phyloP scores from a whole-genome alignment of 2,113 vertebrate species.

The Neomonachus schauinslandi region DNA sequence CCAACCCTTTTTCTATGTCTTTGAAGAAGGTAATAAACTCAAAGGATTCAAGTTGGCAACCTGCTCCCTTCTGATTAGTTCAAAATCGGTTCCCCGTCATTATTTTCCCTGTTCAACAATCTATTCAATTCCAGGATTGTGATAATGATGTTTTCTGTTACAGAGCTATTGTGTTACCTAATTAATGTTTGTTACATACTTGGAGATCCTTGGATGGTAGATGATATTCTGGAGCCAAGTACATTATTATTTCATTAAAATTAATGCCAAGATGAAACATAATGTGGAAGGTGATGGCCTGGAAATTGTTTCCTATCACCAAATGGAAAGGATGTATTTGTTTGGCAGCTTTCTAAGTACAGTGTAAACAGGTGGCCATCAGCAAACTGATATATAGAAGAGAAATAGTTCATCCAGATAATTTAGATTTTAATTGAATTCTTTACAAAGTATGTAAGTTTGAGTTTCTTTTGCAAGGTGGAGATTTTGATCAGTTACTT shows the following conservation, averaged over 20 bases:
- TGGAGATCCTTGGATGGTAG: conserved; percentile 61
- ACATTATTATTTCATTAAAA: conserved; percentile 73
- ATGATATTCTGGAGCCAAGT: conserved; percentile 57
- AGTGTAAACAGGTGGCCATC: not conserved
- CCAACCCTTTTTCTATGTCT: not conserved
- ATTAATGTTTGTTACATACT: conserved; percentile 71
- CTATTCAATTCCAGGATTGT: conserved; percentile 45
- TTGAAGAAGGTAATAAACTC: not conserved
- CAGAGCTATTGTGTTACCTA: conserved; percentile 45
- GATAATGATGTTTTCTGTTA: conserved; percentile 55
- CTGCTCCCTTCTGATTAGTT: conserved; percentile 36
- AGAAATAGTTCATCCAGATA: not conserved
- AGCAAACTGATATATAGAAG: not conserved
- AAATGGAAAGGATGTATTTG: conserved; percentile 14
- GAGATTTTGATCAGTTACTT: not conserved
- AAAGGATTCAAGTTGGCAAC: not conserved
- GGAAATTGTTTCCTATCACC: conserved; percentile 36
- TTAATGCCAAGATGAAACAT: conserved; percentile 66
- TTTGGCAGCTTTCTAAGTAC: conserved; percentile 51
- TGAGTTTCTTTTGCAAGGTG: not conserved
- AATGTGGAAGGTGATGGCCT: conserved; percentile 45
- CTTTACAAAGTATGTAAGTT: not conserved
- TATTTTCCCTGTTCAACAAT: conserved; percentile 46
- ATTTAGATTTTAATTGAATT: conserved; percentile 35
- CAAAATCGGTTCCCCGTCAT: not conserved